Conservation (phyloP, 2,888 invertebrate genomes). For the Trilocha varians region DNA sequence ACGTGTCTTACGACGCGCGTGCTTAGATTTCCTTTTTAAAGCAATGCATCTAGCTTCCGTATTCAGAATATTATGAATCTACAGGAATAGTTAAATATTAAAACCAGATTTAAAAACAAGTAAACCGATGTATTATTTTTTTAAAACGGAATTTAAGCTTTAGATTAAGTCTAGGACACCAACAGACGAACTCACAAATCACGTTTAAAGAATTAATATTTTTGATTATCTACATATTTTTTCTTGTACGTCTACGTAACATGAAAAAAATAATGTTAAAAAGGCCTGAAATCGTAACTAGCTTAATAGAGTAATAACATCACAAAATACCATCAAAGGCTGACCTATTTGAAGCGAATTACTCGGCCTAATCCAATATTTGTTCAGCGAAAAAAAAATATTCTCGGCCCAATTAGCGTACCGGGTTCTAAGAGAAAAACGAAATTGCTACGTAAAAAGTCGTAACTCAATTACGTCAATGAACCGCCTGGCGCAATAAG, state of each 20-base stretch:
- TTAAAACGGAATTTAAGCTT: no score
- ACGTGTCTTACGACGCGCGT: no score
- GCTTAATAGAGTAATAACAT: conserved; percentile 36
- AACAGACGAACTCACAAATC: no score
- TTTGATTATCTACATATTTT: no score
- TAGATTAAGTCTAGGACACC: no score
- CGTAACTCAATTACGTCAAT: conserved; percentile 72
- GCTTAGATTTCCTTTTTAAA: no score
- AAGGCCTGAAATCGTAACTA: conserved; percentile 22
- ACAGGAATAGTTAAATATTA: no score
- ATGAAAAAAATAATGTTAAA: conserved; percentile 18
- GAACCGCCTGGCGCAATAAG: conserved; percentile 71
- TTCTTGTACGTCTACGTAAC: no score
- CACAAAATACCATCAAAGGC: conserved; percentile 44
- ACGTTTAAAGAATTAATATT: conserved; percentile 3
- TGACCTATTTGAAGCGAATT: conserved; percentile 56
- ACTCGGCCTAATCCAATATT: conserved; percentile 63
- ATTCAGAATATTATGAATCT: no score
- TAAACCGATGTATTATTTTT: no score
- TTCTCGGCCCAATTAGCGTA: conserved; percentile 62
- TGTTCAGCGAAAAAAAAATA: conserved; percentile 47
- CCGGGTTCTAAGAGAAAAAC: conserved; percentile 67
- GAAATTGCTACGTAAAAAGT: conserved; percentile 72
- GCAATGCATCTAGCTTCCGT: no score
- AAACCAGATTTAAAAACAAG: no score